Conservation (phyloP, 2,888 invertebrate species). For the Lottia gigantea region DNA sequence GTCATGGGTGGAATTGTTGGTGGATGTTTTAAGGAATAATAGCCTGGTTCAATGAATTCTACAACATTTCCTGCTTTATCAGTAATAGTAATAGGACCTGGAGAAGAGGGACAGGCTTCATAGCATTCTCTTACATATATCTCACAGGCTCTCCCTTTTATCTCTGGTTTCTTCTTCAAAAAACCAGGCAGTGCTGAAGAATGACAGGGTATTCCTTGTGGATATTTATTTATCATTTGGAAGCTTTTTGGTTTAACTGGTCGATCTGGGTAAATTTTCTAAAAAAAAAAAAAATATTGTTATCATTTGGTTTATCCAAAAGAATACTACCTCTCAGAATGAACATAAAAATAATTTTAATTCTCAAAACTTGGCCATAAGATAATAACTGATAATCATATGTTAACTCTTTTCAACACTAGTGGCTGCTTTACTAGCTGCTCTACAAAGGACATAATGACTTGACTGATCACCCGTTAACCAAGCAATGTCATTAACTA, state of each 20-base stretch:
- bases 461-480: too few species aligned
- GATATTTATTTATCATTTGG: constrained; percentile 50
- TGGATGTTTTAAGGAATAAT: constrained; percentile 45
- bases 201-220: constrained; percentile 74
- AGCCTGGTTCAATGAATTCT: constrained; percentile 72
- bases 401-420: too few species aligned
- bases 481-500: too few species aligned
- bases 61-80: constrained; percentile 72
- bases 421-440: too few species aligned
- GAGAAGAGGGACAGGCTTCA: constrained; percentile 44
- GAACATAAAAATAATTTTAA: too few species aligned
- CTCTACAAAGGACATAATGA: too few species aligned
- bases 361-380: too few species aligned
- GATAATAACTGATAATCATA: background rate
- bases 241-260: constrained; percentile 48
- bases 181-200: constrained; percentile 71
- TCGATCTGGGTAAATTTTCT: constrained; percentile 40
- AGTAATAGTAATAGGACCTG: constrained; percentile 65
- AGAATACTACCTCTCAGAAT: too few species aligned
- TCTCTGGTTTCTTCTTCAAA: constrained; percentile 54
- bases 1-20: constrained; percentile 46
- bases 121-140: constrained; percentile 72
- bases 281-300: constrained; percentile 6
- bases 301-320: too few species aligned
- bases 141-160: constrained; percentile 71